phyloP scores from a whole-genome alignment of 2,797 vertebrate genomes.

The Threskiornis aethiopicus region DNA sequence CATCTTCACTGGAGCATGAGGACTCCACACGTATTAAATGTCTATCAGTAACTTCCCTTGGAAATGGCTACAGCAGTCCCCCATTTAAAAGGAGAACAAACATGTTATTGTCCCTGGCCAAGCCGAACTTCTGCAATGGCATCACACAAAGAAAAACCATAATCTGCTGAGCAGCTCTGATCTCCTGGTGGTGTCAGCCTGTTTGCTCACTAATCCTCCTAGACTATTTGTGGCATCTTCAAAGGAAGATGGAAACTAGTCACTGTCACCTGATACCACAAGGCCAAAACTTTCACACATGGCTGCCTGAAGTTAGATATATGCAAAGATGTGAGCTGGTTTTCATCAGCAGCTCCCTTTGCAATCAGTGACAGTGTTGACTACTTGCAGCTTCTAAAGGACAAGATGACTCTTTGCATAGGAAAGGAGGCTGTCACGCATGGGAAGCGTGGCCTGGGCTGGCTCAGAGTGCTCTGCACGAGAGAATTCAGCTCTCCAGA shows the following conservation, averaged over 20 bases:
- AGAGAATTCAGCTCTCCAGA: not conserved
- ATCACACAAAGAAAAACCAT: not conserved
- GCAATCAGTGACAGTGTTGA: not conserved
- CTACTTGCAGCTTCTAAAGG: not conserved
- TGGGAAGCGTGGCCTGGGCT: not conserved
- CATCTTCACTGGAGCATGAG: not conserved
- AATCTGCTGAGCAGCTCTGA: not conserved
- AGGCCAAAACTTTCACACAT: not conserved
- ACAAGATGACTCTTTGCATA: not conserved
- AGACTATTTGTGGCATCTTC: not conserved
- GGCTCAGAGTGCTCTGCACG: rapidly evolving
- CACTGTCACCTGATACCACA: not conserved
- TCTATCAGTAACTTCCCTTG: not conserved
- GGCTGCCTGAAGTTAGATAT: not conserved
- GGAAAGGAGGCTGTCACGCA: not conserved
- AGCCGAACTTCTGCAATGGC: not conserved
- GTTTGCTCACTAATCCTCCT: not conserved
- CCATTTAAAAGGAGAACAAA: not conserved
- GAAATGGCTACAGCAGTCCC: not conserved
- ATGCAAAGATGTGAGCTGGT: not conserved
- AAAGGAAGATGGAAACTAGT: not conserved
- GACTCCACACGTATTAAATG: not conserved
- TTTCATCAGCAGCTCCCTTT: not conserved
- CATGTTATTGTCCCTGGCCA: not conserved
- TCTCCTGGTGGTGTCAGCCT: not conserved